Conservation (phyloP, 2,113 vertebrate species). For the Cyphomyrus discorhynchus region DNA sequence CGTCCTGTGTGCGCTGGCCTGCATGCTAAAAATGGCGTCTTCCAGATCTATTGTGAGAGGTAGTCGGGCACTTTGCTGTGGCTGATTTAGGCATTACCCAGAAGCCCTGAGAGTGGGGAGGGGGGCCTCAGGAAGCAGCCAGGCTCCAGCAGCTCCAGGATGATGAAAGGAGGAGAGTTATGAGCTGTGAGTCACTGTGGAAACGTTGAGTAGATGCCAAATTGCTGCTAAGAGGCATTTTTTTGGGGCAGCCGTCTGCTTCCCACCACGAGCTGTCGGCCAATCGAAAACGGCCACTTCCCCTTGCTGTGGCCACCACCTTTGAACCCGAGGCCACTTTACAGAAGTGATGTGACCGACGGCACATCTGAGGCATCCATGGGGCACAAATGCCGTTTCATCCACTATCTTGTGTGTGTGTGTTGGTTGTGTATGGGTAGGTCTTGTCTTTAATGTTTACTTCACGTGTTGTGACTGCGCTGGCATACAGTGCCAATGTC, state of each 20-base stretch:
- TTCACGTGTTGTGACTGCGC: not conserved
- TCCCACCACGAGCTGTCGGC: not conserved
- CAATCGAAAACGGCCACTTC: not conserved
- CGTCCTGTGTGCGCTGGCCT: not conserved
- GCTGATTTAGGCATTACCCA: not conserved
- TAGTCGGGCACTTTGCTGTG: not conserved
- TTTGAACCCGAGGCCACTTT: not conserved
- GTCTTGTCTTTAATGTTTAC: not conserved
- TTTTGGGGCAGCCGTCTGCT: not conserved
- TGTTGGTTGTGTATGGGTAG: not conserved
- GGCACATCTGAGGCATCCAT: not conserved
- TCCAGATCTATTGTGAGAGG: not conserved
- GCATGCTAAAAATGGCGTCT: not conserved
- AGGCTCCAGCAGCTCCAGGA: not conserved
- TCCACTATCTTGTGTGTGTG: not conserved
- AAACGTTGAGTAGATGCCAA: not conserved
- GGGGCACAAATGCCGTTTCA: not conserved
- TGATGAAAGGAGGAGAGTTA: not conserved
- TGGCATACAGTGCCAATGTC: not conserved
- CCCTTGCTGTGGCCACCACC: not conserved
- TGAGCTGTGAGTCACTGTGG: slow-evolving; percentile 11
- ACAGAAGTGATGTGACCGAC: not conserved
- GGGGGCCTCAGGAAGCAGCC: not conserved
- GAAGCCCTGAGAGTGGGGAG: not conserved
- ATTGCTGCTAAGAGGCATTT: not conserved